Base-by-base conservation (phyloP, 1,140 invertebrate genomes). In the Drosophila arizonae region DNA sequence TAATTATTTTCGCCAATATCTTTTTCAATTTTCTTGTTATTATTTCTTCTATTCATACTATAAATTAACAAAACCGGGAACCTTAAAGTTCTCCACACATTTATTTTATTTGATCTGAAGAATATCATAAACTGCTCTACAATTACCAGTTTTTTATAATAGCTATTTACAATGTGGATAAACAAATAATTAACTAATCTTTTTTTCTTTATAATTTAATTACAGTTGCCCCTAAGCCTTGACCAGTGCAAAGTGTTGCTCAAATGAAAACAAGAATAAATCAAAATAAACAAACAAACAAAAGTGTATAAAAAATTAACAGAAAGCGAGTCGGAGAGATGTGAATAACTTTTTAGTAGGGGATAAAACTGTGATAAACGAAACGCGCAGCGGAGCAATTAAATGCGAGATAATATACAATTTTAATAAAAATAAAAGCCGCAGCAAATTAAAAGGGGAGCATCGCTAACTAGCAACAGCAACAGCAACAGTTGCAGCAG, bases 351-450 rank as follows among this genome's bases (percentile, higher is more conserved):
- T 30, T 43, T 30, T 74, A 81, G 73, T 76, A 56, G 71, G 55
- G 70, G 51, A 61, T 78, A 82, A 74, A 82, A 74, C 85, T 88
- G 84, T 88, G 84, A 88, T 88, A 88, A 88, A 72, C 76, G 77
- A 87, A 77, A 41, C 45, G 51, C 39, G 46, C 36, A 46, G 50
- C 64, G 50, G 21, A 52, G 48, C 30, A 76, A 76, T 65, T 65
- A 68, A 54, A 62, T 58, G 68, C 52, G 48, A 81, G 73, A 86
- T 72, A 87, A 81, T 78, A 87, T 81, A 88, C 79, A 88, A 84
- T 88, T 82, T 88, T 86, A 89, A 88, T 89, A 88, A 80, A 89
- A 80, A 66, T 79, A 84, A 84, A 88, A 80, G 73, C 73, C 52
- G 60, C 79, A 66, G 80, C 67, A 84, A 84, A 87, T 85, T 84